Conservation (phyloP, 2,888 invertebrate genomes). For the Clanis bilineata region DNA sequence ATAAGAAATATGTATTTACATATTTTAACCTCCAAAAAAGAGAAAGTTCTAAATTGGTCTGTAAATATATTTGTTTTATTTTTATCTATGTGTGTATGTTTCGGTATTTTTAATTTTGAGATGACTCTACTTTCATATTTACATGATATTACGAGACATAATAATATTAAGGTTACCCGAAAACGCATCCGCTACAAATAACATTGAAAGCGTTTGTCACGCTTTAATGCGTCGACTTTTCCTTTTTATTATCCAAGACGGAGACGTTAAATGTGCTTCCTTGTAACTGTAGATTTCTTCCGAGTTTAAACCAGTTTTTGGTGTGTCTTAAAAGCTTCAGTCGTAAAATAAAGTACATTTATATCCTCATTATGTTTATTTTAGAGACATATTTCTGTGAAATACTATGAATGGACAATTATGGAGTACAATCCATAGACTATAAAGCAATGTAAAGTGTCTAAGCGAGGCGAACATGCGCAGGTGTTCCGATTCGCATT, state of each 20-base stretch:
- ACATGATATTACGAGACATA: too few species aligned
- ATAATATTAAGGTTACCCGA: not conserved
- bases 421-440: not conserved
- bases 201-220: not conserved
- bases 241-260: not conserved
- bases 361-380: too few species aligned
- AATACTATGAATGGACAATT: not conserved
- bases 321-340: not conserved
- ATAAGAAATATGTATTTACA: too few species aligned
- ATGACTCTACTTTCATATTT: too few species aligned
- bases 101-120: too few species aligned
- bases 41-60: too few species aligned
- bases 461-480: conserved; percentile 23
- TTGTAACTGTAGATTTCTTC: not conserved
- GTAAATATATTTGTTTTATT: too few species aligned
- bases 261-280: not conserved
- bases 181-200: not conserved
- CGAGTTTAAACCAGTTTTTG: not conserved
- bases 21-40: too few species aligned
- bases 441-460: not conserved
- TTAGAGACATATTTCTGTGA: not conserved
- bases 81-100: too few species aligned
- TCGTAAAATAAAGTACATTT: not conserved
- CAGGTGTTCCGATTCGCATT: conserved; percentile 67
- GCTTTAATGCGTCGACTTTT: not conserved